Percentiles rank a stretch among this genome's conserved stretches.
These are phyloP conservation scores for Cynocephalus volans DNA, from an alignment of 2,113 vertebrate species.

Conservation along the genomic window DNA sequence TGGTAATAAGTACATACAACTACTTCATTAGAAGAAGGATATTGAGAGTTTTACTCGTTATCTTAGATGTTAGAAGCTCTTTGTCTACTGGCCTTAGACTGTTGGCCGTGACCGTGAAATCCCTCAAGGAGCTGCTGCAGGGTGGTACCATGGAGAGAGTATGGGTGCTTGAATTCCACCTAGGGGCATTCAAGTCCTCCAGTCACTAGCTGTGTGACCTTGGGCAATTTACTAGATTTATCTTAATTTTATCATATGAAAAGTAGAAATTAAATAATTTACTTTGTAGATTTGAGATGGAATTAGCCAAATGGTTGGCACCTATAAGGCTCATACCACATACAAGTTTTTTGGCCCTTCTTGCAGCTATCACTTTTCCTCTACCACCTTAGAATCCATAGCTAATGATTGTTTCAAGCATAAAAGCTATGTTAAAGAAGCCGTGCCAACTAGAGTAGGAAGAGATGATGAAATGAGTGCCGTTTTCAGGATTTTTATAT, in stretches of 20 bases:
- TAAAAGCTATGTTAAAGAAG: not conserved
- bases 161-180: not conserved
- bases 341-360: not conserved
- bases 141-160: not conserved
- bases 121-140: not conserved
- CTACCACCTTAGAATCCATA: not conserved
- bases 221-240: not conserved
- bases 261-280: not conserved
- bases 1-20: not conserved
- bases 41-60: not conserved
- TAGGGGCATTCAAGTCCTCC: not conserved
- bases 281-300: not conserved
- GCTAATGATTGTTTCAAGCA: not conserved
- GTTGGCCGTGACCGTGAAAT: not conserved
- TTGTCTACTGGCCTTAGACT: not conserved
- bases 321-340: not conserved
- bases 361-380: not conserved
- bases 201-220: not conserved
- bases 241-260: slow-evolving; percentile 36
- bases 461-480: not conserved
- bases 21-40: not conserved
- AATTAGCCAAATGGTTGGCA: not conserved
- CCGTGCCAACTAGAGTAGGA: not conserved
- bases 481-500: slow-evolving; percentile 47
- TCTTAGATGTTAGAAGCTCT: not conserved